Evolutionary conservation across 1,140 invertebrate species (phyloP).

Genomic region (Achroia grisella): DNA sequence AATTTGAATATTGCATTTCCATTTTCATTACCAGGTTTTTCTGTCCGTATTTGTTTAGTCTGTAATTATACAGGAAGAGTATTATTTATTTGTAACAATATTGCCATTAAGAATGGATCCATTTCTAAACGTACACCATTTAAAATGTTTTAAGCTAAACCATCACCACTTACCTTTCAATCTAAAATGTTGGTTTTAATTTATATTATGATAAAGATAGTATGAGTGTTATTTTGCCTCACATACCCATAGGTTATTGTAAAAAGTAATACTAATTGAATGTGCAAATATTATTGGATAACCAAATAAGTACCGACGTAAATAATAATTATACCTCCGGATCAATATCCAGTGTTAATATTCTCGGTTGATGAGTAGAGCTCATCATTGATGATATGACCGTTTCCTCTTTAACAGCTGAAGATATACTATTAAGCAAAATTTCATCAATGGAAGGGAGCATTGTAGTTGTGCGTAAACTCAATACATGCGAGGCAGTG

Average conservation of each 20-base stretch:
- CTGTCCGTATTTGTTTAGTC: slow-evolving; percentile 71
- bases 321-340: slow-evolving; percentile 70
- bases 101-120: background rate
- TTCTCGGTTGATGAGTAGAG: slow-evolving; percentile 69
- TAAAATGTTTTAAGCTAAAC: slow-evolving; percentile 4
- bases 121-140: background rate
- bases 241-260: background rate
- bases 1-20: slow-evolving; percentile 64
- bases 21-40: slow-evolving; percentile 56
- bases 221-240: background rate
- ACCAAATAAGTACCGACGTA: slow-evolving; percentile 25
- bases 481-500: slow-evolving; percentile 73
- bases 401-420: slow-evolving; percentile 70
- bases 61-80: slow-evolving; percentile 32
- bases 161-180: slow-evolving; percentile 41
- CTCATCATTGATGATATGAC: slow-evolving; percentile 67
- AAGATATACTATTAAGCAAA: slow-evolving; percentile 73
- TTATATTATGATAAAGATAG: background rate
- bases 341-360: slow-evolving; percentile 75
- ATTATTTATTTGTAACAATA: slow-evolving; percentile 10
- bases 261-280: background rate
- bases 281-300: background rate
- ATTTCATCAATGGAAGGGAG: slow-evolving; percentile 72
- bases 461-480: slow-evolving; percentile 73
- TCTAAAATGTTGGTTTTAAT: slow-evolving; percentile 3